phyloP scores from a whole-genome alignment of 2,797 vertebrate species.

The Leuciscus waleckii region DNA sequence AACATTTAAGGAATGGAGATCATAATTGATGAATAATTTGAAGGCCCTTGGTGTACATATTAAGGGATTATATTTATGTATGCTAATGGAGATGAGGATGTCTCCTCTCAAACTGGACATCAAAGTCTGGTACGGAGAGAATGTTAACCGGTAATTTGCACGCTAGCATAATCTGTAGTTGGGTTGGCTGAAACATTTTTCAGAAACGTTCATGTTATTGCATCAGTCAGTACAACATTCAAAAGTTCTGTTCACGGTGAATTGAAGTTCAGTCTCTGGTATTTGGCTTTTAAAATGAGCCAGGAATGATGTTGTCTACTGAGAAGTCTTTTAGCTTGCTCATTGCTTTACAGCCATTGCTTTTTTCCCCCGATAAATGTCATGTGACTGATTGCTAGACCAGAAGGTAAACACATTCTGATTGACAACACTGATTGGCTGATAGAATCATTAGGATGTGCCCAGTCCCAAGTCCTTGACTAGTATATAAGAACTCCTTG shows the following conservation, averaged over 20 bases:
- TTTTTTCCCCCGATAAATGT: background rate
- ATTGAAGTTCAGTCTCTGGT: background rate
- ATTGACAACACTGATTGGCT: background rate
- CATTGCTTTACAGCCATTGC: background rate
- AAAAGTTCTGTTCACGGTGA: background rate
- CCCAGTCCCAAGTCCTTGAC: background rate
- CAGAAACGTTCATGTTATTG: slow-evolving; percentile 1
- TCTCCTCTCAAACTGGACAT: slow-evolving; percentile 75
- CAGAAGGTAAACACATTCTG: background rate
- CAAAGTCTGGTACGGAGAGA: slow-evolving; percentile 69
- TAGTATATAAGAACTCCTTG: background rate
- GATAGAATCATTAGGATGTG: background rate
- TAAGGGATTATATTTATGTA: slow-evolving; percentile 69
- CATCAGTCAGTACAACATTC: slow-evolving; percentile 5
- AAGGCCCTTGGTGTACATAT: slow-evolving; percentile 70
- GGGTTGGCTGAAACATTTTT: slow-evolving; percentile 1
- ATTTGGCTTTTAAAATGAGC: background rate
- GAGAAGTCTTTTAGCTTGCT: background rate
- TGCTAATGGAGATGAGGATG: slow-evolving; percentile 59
- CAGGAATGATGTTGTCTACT: no score
- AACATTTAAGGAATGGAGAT: slow-evolving; percentile 62
- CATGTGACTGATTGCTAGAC: background rate
- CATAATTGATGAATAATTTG: slow-evolving; percentile 71
- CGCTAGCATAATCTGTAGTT: background rate
- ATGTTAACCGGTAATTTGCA: slow-evolving; percentile 24